phyloP scores from a whole-genome alignment of 2,888 invertebrate genomes.

The Microctonus hyperodae region DNA sequence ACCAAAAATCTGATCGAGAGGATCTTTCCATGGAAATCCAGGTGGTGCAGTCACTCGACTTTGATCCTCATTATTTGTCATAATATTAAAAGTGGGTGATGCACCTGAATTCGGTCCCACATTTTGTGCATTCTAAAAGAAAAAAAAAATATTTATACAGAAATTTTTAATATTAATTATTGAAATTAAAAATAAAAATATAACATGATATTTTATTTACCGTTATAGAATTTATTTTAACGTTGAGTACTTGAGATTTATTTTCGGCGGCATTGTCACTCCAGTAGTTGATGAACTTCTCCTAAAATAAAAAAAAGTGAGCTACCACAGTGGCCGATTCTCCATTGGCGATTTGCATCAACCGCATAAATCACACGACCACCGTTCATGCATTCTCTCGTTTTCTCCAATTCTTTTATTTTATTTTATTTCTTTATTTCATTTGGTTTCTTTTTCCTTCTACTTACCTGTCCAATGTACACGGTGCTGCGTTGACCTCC shows the following conservation, averaged over 20 bases:
- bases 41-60: constrained; percentile 51
- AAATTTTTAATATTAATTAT: not conserved
- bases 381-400: constrained; percentile 2
- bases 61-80: constrained; percentile 45
- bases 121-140: constrained; percentile 47
- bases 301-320: constrained; percentile 50
- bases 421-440: constrained; percentile 12
- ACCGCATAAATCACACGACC: constrained; percentile 44
- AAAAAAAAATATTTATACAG: not conserved
- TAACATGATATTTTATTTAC: too few relatives aligned
- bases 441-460: constrained; percentile 36
- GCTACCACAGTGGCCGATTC: constrained; percentile 40
- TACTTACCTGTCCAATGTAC: constrained; percentile 59
- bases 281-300: constrained; percentile 61
- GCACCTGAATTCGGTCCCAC: constrained; percentile 42
- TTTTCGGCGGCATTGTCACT: constrained; percentile 46
- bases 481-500: constrained; percentile 59
- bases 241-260: constrained; percentile 54
- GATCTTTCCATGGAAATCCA: constrained; percentile 59
- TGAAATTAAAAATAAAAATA: not conserved
- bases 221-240: constrained; percentile 58
- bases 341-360: constrained; percentile 35
- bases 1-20: constrained; percentile 59
- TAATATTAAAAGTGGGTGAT: constrained; percentile 48
- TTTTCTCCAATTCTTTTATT: constrained; percentile 5